Base-by-base conservation (phyloP, 2,113 vertebrate species). In the Alethe castanea region DNA sequence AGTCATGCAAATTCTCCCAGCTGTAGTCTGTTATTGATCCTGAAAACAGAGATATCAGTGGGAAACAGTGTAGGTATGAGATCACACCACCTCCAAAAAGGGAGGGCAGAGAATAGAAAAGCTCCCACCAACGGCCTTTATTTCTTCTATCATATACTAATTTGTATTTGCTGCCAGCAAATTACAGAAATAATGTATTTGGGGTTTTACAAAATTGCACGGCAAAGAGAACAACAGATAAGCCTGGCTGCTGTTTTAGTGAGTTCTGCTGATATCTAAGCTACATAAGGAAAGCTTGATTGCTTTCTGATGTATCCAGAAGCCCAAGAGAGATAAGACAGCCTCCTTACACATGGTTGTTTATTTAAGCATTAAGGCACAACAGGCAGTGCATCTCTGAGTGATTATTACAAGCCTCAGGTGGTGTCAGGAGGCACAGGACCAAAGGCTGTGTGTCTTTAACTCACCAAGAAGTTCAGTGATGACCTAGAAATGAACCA, bases 351-450 rank as follows among this genome's bases (percentile, higher is more conserved):
- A 94, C 89, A 64, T 11, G 70, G 87, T 61, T 95, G 95, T 95
- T 96, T 96, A 90, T 94, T 96, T 96, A 96, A 95, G 93, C 94
- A 97, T 77, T 95, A 95, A 95, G 90, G 54, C 90, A 96, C 90
- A 95, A 96, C 77, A 95, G 86, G 81, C 90, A 87, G 81, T 76
- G 86, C 83, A 78, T 96, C 95, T 96, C 90, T 88, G 84, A 94
- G 79, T 86, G 92, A 88, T 92, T 92, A 79, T 90, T 94, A 35
- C 69, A 54, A 96, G 92, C 94, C 92, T 90, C 79, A 81, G 93
- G 92, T 96, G 88, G 90, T 89, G 89, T 96, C 87, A 94, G 90
- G 83, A 95, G 88, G 80, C 95, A 78, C 19, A 3, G 47, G 83
- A 86, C 88, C 91, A 53, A 79, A 92, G 73, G 86, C 85, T 86